phyloP scores from a whole-genome alignment of 2,888 invertebrate genomes.

The Temnothorax ravouxi region DNA sequence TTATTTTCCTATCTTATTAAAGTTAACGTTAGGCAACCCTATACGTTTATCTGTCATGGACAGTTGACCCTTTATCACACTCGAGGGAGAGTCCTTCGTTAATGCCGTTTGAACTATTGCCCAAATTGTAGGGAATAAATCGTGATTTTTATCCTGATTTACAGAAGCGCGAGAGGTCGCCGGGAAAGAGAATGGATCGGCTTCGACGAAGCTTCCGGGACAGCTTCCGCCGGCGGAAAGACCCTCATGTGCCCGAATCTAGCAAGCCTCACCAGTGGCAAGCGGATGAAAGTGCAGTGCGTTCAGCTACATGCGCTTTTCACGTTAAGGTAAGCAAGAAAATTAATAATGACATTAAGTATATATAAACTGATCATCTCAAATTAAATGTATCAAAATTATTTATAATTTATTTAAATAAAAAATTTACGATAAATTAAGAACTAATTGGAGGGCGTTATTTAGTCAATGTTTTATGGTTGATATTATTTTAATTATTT shows the following conservation, averaged over 20 bases:
- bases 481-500: neutral
- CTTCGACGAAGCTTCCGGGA: conserved; percentile 96
- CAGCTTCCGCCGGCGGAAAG: conserved; percentile 97
- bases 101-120: neutral
- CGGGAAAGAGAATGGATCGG: conserved; percentile 94
- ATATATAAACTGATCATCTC: neutral
- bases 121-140: conserved; percentile 33
- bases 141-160: conserved; percentile 26
- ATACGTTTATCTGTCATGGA: neutral
- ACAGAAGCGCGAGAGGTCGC: conserved; percentile 90
- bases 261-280: conserved; percentile 99
- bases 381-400: neutral
- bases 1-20: neutral
- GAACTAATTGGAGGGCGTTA: neutral
- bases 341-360: neutral
- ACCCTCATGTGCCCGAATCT: conserved; percentile 94
- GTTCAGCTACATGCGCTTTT: conserved; percentile 98
- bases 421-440: neutral
- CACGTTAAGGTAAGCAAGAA: conserved; percentile 92
- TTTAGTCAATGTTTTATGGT: neutral
- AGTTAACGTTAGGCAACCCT: neutral
- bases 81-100: conserved; percentile 4
- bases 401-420: neutral
- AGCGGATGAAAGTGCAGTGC: conserved; percentile 98
- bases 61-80: neutral